Percentiles rank a stretch among this genome's conserved stretches.
phyloP scores from a whole-genome alignment of 2,797 vertebrate species.

The Urosaurus nigricauda region DNA sequence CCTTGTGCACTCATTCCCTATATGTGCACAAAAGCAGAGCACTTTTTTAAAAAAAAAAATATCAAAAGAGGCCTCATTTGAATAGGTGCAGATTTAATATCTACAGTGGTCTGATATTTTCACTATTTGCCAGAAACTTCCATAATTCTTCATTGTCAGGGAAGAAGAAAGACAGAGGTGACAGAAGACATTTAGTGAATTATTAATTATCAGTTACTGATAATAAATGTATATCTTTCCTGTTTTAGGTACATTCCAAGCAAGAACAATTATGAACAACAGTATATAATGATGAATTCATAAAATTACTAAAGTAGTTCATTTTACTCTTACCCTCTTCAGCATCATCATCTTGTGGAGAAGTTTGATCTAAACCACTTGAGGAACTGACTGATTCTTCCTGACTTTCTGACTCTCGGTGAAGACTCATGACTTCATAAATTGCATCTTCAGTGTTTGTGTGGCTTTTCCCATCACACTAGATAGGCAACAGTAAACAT shows the following conservation, averaged over 20 bases:
- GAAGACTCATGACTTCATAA: conserved; percentile 94
- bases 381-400: conserved; percentile 77
- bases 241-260: conserved; percentile 8
- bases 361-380: conserved; percentile 79
- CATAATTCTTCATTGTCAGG: neutral
- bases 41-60: too few species aligned
- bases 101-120: too few species aligned
- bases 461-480: conserved; percentile 86
- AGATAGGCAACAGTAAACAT: conserved; percentile 43
- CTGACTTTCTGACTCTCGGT: conserved; percentile 88
- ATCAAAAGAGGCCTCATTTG: too few species aligned
- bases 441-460: conserved; percentile 86
- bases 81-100: too few species aligned
- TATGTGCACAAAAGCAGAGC: too few species aligned
- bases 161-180: neutral
- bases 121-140: too few species aligned
- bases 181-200: neutral
- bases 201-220: neutral
- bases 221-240: neutral
- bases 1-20: too few species aligned
- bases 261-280: conserved; percentile 8
- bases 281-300: neutral
- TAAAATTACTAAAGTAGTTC: accelerated
- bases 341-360: conserved; percentile 92
- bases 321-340: conserved; percentile 85